Percentiles rank a stretch among this genome's conserved stretches.
phyloP scores from a whole-genome alignment of 2,113 vertebrate genomes.

The Panthera tigris region DNA sequence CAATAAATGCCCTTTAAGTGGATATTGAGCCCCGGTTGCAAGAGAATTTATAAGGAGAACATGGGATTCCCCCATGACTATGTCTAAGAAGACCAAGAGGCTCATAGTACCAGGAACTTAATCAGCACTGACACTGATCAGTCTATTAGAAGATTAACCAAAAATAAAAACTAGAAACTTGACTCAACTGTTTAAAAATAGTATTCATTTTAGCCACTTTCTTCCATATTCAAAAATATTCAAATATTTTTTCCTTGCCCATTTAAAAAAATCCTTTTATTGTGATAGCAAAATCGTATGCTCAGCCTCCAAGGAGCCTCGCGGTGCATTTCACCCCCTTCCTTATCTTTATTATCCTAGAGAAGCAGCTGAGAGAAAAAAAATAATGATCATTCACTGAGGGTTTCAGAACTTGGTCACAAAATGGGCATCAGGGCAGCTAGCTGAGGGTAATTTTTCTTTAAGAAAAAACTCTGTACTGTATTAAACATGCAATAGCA shows the following conservation, averaged over 20 bases:
- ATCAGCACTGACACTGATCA: too few species aligned
- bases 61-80: fast-evolving
- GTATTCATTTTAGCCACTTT: neutral
- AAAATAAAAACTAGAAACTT: neutral
- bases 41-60: neutral
- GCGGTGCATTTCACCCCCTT: neutral
- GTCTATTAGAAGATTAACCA: neutral
- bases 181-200: neutral
- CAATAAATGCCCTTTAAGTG: neutral
- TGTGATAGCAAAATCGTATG: neutral
- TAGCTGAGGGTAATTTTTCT: neutral
- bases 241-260: neutral
- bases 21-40: neutral
- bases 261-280: neutral
- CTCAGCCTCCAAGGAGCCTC: neutral
- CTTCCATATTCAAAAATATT: neutral
- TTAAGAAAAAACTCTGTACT: slow-evolving; percentile 5
- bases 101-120: neutral
- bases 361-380: neutral
- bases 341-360: neutral
- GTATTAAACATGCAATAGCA: neutral
- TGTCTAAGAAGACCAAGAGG: neutral
- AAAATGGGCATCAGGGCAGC: neutral
- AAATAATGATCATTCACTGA: neutral
- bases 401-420: neutral